Evolutionary conservation across 2,113 vertebrate genomes (phyloP).

Genomic region (Nannospalax galili): DNA sequence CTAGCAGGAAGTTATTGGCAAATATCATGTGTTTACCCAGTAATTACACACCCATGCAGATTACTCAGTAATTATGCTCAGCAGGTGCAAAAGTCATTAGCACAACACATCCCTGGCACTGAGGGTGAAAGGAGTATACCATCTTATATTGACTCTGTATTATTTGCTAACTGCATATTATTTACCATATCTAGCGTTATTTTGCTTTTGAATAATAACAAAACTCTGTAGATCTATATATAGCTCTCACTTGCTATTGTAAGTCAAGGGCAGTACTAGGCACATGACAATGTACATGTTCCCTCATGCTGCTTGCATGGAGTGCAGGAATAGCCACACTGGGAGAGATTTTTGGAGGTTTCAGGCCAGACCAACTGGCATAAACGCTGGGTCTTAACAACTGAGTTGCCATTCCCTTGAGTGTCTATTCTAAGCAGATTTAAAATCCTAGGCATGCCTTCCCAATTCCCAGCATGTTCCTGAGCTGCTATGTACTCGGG

Average conservation of each 20-base stretch:
- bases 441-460: slow-evolving; percentile 47
- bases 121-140: not conserved
- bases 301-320: not conserved
- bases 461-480: slow-evolving; percentile 46
- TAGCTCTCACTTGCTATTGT: not conserved
- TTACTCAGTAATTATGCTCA: slow-evolving; percentile 76
- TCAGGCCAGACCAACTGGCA: not conserved
- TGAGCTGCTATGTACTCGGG: slow-evolving; percentile 66
- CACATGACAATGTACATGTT: accelerated
- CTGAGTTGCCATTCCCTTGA: accelerated
- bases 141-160: not conserved
- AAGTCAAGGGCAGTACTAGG: not conserved
- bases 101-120: slow-evolving; percentile 32
- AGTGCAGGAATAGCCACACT: not conserved
- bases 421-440: slow-evolving; percentile 47
- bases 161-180: slow-evolving; percentile 63
- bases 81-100: slow-evolving; percentile 74
- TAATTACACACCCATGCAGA: slow-evolving; percentile 71
- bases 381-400: not conserved
- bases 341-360: not conserved
- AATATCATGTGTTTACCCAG: slow-evolving; percentile 65
- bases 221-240: not conserved
- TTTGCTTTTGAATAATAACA: not conserved
- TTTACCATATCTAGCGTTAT: slow-evolving; percentile 23
- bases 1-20: slow-evolving; percentile 71